Base-by-base conservation (phyloP, 2,113 vertebrate genomes). In the Carassius carassius region DNA sequence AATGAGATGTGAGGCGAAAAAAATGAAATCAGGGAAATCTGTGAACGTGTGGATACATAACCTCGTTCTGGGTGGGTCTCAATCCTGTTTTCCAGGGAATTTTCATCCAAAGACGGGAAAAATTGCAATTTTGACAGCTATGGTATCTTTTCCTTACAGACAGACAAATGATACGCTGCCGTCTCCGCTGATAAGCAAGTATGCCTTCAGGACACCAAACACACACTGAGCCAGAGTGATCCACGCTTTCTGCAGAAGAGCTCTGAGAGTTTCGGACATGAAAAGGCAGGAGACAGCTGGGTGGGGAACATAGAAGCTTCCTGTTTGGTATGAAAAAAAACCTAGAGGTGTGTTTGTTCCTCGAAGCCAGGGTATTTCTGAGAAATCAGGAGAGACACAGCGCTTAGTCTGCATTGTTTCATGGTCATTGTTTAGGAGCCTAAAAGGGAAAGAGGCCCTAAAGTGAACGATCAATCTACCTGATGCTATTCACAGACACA, bases 351-450 rank as follows among this genome's bases (percentile, higher is more conserved):
- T 19, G 35, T 44, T 5, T 37, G 29, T n/a, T 58, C 17, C 11
- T 60, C 4, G 63, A 84, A 73, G 83, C 63, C 87, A 88, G 87
- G 77, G 88, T 80, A 49, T 56, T 82, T 92, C 86, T 72, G 86
- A 87, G 90, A 92, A 92, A 90, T 73, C 72, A 85, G 82, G 60
- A 62, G 51, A 82, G 86, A 70, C 21, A 35, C 3, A 2, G 87
- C 41, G 41, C 84, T 77, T 85, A 86, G 86, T 86, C 13, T 78
- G 41, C 86, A 91, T 88, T 92, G 92, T 91, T 91, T 87, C 65
- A 84, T 35, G 29, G 10, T 44, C 78, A 79, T 88, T 86, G 78
- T 88, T 60, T 81, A 54, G 49, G 82, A 90, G 88, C 90, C 82
- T 84, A 75, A 69, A 78, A 80, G 82, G 90, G 87, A 91, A 90